These are phyloP conservation scores for Drosophila melanogaster DNA, from an alignment of 1,140 invertebrate genomes.

Conservation along the genomic window DNA sequence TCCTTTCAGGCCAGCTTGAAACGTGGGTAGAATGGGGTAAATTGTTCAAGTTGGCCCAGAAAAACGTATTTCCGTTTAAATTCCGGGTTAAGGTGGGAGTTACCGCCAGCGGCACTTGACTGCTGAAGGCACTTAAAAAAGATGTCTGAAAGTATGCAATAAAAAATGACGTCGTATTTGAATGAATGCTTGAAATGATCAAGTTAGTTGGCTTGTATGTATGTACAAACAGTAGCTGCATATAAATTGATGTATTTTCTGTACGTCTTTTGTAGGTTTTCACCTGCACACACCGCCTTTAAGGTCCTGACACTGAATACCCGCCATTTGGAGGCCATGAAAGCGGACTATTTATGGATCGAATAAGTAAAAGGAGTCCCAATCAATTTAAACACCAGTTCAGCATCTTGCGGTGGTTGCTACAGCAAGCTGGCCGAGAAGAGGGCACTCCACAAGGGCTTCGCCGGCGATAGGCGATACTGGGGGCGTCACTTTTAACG, in stretches of 20 bases:
- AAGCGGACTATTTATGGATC: constrained; percentile 7
- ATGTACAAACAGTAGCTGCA: not conserved
- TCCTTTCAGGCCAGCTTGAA: no score
- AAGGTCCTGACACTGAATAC: not conserved
- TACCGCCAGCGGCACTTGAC: no score
- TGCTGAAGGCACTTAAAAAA: no score
- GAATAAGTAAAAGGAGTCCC: not conserved
- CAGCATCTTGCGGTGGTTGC: not conserved
- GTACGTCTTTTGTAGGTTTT: not conserved
- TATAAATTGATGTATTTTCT: not conserved
- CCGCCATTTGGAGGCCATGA: constrained; percentile 7
- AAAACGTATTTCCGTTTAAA: no score
- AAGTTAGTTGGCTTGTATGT: not conserved
- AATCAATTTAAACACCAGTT: not conserved
- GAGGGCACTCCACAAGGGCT: constrained; percentile 1
- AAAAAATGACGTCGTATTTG: no score
- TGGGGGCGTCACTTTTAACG: not conserved
- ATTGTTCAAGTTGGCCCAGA: no score
- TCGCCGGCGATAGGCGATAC: not conserved
- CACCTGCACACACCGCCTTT: not conserved
- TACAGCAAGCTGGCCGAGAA: not conserved
- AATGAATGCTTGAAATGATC: not conserved
- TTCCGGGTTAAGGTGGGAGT: no score
- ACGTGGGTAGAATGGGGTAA: no score
- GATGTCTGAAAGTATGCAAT: no score